A percentile compares a stretch with the other conserved stretches of the same genome.
Conservation (phyloP, 2,113 vertebrate genomes). For the Micronycteris hirsuta region DNA sequence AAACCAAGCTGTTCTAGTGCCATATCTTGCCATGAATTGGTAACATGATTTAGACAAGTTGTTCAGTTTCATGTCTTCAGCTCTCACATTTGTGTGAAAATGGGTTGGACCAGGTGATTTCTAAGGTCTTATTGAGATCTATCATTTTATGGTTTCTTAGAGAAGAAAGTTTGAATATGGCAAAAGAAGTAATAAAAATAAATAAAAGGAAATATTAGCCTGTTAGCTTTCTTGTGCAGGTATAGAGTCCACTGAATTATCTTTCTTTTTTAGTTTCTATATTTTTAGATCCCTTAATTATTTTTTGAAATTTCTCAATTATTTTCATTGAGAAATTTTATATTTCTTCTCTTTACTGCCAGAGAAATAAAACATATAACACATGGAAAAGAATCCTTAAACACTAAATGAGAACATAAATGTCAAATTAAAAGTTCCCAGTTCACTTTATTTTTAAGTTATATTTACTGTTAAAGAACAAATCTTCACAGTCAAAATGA, state of each 20-base stretch:
- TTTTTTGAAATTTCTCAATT: conserved; percentile 26
- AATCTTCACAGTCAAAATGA: neutral
- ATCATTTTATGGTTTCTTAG: neutral
- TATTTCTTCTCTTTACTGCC: neutral
- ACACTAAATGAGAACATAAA: neutral
- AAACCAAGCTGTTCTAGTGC: neutral
- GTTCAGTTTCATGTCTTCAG: neutral
- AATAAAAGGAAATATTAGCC: neutral
- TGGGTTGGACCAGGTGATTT: rapidly evolving
- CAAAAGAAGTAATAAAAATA: neutral
- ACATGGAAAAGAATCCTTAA: neutral
- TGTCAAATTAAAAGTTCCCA: neutral
- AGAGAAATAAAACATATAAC: neutral
- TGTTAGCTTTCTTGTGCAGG: neutral
- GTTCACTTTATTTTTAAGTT: neutral
- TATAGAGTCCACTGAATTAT: neutral
- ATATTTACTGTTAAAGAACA: neutral
- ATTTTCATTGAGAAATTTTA: neutral
- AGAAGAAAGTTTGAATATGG: conserved; percentile 19
- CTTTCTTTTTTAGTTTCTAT: neutral
- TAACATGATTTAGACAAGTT: neutral
- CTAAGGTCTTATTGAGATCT: neutral
- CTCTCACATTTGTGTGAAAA: neutral
- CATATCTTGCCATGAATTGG: neutral
- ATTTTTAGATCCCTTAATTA: neutral